Evolutionary conservation across 2,888 invertebrate genomes (phyloP), one percentile per base, ranked within the genome.

Genomic region (Spisula subtruncata): DNA sequence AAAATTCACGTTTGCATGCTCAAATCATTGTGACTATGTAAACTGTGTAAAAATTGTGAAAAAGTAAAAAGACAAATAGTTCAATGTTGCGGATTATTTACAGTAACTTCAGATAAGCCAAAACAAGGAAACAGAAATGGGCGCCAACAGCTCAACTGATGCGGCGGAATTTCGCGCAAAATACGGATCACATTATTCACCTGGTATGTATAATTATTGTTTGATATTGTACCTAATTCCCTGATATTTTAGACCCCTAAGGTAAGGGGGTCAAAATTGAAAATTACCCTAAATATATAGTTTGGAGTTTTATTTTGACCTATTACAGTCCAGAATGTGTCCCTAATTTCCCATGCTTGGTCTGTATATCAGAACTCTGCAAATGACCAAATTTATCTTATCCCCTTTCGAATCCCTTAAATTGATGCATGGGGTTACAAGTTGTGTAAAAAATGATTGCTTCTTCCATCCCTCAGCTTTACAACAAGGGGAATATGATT

Each of bases 111-210:
- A 85, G 85, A 88, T 60, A 41, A 86, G 48, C 75, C 87, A 48
- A 71, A 86, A 56, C 83, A 32, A 85, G 29, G 60, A 35, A 84
- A 8, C 41, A 83, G 86, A 90, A 89, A 92, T 92, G 92, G 92
- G 92, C 88, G 92, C 92, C 12, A 92, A 91, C 90, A 90, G 84
- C 66, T 92, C 92, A 29, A 85, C 88, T 66, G 92, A 92, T 81
- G 86, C 87, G 41, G 88, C 87, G 35, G 91, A 89, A 75, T 88
- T 88, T 82, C 82, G 88, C 54, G 89, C 83, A 71, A 88, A 88
- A 54, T 87, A 90, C 82, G 92, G 92, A 87, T 81, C 81, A 14
- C 81, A 85, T 85, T 85, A 86, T 16, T 82, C 92, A 81, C 82
- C 89, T 89, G 92, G 92, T 92, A 83, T 84, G 91, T 92, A 90